A percentile compares a stretch with the other conserved stretches of the same genome.
Evolutionary conservation across 1,140 invertebrate genomes (phyloP).

Genomic region (Stenopsyche tienmushanensis): DNA sequence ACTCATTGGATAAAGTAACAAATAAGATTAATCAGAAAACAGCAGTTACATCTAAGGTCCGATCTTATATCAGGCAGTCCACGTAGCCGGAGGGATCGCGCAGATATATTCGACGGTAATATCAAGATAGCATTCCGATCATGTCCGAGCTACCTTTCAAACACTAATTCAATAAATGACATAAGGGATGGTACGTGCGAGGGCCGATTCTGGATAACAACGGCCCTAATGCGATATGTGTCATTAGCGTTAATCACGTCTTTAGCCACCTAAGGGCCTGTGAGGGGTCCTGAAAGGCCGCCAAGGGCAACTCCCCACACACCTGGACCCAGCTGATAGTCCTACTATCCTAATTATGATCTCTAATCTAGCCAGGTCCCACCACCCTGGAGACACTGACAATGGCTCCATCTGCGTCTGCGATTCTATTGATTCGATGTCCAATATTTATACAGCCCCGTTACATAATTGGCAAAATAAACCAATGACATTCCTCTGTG

Average conservation of each 20-base stretch:
- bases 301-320: neutral
- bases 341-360: constrained; percentile 37
- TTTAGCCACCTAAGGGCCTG: constrained; percentile 10
- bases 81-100: neutral
- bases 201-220: constrained; percentile 17
- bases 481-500: no score
- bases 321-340: constrained; percentile 25
- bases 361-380: constrained; percentile 17
- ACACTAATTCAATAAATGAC: constrained; percentile 30
- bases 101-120: neutral
- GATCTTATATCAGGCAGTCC: no score
- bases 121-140: constrained; percentile 20
- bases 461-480: neutral
- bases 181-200: constrained; percentile 28
- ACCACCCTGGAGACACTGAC: constrained; percentile 5
- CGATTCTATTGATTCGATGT: neutral
- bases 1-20: no score
- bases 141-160: constrained; percentile 29
- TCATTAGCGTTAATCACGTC: constrained; percentile 40
- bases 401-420: neutral
- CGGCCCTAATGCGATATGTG: constrained; percentile 31
- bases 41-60: no score
- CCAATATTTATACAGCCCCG: neutral
- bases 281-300: neutral
- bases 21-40: no score